Conservation (phyloP, 2,888 invertebrate genomes). For the Athalia circularis region DNA sequence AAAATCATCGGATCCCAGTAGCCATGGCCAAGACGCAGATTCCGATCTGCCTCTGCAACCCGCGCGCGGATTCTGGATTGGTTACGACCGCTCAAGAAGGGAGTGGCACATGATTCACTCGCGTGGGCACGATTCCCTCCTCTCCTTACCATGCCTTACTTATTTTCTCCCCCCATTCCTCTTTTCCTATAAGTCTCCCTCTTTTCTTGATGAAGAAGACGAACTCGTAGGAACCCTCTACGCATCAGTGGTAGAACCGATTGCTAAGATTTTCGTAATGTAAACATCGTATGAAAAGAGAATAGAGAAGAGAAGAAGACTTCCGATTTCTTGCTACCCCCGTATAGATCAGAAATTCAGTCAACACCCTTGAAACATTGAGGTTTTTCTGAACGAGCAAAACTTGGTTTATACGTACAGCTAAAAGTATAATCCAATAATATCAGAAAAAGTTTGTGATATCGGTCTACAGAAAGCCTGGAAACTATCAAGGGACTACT, state of each 20-base stretch:
- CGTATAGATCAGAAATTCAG: slow-evolving; percentile 5
- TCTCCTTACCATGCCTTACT: slow-evolving; percentile 2
- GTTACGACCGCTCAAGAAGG: slow-evolving; percentile 49
- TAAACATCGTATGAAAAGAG: slow-evolving; percentile 18
- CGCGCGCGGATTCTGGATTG: slow-evolving; percentile 52
- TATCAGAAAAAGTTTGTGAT: too few relatives aligned
- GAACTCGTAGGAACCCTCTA: slow-evolving; percentile 24
- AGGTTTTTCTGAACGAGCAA: too few relatives aligned
- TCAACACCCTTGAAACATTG: not conserved
- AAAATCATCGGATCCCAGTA: slow-evolving; percentile 41
- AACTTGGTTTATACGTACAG: too few relatives aligned
- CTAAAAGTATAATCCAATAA: too few relatives aligned
- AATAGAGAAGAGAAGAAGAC: not conserved
- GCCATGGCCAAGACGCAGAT: slow-evolving; percentile 48
- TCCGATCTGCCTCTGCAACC: slow-evolving; percentile 46
- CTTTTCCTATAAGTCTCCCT: not conserved
- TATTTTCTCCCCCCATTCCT: not conserved
- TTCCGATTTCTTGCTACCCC: not conserved
- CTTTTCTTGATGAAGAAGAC: slow-evolving; percentile 20
- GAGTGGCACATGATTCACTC: slow-evolving; percentile 60
- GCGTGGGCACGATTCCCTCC: slow-evolving; percentile 58
- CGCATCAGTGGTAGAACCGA: not conserved
- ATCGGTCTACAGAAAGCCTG: too few relatives aligned
- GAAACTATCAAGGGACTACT: too few relatives aligned
- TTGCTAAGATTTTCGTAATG: not conserved